Conservation (phyloP, 1,140 invertebrate species). For the Eurytemora carolleeae region DNA sequence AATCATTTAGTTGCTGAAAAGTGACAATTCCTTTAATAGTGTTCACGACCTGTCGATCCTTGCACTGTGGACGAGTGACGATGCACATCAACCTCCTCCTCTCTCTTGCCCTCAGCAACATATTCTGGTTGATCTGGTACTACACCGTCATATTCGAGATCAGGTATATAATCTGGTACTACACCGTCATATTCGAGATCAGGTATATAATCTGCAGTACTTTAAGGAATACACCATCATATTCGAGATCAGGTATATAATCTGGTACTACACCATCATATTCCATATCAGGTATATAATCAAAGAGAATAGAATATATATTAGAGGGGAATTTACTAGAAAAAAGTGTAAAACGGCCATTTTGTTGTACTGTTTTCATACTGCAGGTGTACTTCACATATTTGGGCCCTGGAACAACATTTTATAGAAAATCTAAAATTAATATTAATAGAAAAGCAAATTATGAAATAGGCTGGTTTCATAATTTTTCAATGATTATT, state of each 20-base stretch:
- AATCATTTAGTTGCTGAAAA: too few species aligned
- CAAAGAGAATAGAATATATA: too few species aligned
- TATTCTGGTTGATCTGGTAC: slow-evolving; percentile 8
- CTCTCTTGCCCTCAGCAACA: neutral
- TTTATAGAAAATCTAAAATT: too few species aligned
- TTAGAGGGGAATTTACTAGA: too few species aligned
- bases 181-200: neutral
- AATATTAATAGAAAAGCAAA: too few species aligned
- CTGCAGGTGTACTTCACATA: too few species aligned
- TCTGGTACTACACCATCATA: slow-evolving; percentile 6
- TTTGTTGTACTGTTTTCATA: too few species aligned
- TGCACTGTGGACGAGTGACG: slow-evolving; percentile 6
- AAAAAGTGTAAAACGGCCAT: too few species aligned
- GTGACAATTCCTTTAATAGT: too few species aligned
- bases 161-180: slow-evolving; percentile 10
- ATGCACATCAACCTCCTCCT: slow-evolving; percentile 13
- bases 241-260: neutral
- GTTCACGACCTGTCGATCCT: neutral
- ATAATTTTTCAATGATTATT: too few species aligned
- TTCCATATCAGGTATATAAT: slow-evolving; percentile 2
- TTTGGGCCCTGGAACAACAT: too few species aligned
- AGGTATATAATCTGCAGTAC: slow-evolving; percentile 8
- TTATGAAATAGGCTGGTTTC: too few species aligned
- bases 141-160: neutral
- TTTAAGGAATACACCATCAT: slow-evolving; percentile 1